A percentile compares a stretch with the other conserved stretches of the same genome.
Evolutionary conservation across 2,797 vertebrate genomes (phyloP).

Genomic region (Threskiornis aethiopicus): DNA sequence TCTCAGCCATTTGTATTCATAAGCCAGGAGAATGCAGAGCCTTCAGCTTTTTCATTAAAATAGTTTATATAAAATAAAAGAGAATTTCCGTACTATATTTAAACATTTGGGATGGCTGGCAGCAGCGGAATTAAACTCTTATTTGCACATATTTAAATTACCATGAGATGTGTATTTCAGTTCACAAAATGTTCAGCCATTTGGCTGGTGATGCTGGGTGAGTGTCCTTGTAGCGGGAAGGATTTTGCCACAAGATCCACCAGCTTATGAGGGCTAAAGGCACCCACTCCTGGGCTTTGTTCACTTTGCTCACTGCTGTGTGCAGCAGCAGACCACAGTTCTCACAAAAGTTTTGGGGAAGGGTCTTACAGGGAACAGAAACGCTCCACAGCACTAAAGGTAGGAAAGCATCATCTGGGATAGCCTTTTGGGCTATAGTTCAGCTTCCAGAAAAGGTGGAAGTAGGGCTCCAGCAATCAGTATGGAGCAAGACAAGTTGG

Average conservation of each 20-base stretch:
- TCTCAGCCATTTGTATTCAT: background rate
- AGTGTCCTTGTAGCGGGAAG: background rate
- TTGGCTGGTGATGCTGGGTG: background rate
- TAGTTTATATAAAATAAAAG: slow-evolving; percentile 28
- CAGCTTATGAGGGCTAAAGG: background rate
- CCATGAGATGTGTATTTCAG: background rate
- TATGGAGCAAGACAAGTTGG: background rate
- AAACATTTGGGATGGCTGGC: background rate
- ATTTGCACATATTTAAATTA: slow-evolving; percentile 3
- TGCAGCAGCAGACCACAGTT: background rate
- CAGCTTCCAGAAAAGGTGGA: background rate
- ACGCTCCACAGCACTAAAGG: background rate
- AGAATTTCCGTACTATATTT: background rate
- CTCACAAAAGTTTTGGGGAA: background rate
- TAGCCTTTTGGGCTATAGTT: background rate
- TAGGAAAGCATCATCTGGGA: background rate
- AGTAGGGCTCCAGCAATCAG: background rate
- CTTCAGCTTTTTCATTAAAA: slow-evolving; percentile 8
- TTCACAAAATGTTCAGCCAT: background rate
- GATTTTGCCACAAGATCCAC: background rate
- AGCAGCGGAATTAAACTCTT: background rate
- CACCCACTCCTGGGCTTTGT: background rate
- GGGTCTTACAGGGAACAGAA: background rate
- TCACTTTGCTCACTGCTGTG: background rate
- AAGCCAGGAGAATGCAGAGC: background rate